A percentile compares a stretch with the other conserved stretches of the same genome.
phyloP scores from a whole-genome alignment of 1,140 invertebrate genomes.

The Habropoda laboriosa region DNA sequence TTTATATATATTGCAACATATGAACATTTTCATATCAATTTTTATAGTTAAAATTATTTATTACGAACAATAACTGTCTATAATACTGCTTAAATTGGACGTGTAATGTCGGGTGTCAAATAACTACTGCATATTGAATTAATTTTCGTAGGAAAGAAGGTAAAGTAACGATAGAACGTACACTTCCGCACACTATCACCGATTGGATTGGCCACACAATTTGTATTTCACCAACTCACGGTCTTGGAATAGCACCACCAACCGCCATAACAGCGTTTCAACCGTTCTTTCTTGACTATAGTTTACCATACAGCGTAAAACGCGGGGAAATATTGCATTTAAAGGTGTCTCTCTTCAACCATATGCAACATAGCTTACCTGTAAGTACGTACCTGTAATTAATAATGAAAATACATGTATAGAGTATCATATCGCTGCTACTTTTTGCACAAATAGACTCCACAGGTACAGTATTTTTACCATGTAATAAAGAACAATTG shows the following conservation, averaged over 20 bases:
- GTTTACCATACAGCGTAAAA: slow-evolving; percentile 87
- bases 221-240: slow-evolving; percentile 85
- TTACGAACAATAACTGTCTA: too few relatives aligned
- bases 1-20: too few relatives aligned
- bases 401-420: background rate
- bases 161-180: slow-evolving; percentile 78
- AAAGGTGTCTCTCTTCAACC: slow-evolving; percentile 89
- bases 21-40: too few relatives aligned
- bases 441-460: too few relatives aligned
- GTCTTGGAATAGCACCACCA: slow-evolving; percentile 84
- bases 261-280: slow-evolving; percentile 86
- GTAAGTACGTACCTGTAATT: too few relatives aligned
- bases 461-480: too few relatives aligned
- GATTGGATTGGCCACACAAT: slow-evolving; percentile 88
- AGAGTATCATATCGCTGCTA: background rate
- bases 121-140: too few relatives aligned
- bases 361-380: slow-evolving; percentile 84
- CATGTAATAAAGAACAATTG: too few relatives aligned
- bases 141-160: slow-evolving; percentile 81
- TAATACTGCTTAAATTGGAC: too few relatives aligned
- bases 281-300: slow-evolving; percentile 88
- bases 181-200: slow-evolving; percentile 88
- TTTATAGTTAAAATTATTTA: too few relatives aligned
- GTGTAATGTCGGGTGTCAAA: too few relatives aligned
- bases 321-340: slow-evolving; percentile 86